Evolutionary conservation across 1,140 invertebrate species (phyloP), one percentile per base, ranked within the genome.

Genomic region (Drosophila azteca): DNA sequence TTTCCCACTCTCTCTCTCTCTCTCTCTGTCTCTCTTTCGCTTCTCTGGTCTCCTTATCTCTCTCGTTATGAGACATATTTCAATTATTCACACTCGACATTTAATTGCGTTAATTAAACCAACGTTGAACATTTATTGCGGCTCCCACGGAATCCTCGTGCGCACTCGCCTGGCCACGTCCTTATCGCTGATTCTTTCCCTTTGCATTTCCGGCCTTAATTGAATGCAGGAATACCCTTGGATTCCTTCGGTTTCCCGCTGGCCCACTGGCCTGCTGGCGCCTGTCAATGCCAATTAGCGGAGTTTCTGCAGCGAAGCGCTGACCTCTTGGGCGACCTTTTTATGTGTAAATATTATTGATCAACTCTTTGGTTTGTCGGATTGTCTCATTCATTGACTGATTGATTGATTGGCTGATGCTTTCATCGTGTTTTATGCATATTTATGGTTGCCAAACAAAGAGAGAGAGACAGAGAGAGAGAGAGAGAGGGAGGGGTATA

Each of bases 101-200:
- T 75, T 75, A 75, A 75, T 75, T 75, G 71, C 62, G 44, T 75
- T 75, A 75, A 75, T 75, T 75, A 75, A 75, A 74, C 31, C 71
- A 75, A 53, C 53, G 71, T 59, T 75, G 61, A 59, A 75, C 71
- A 75, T 75, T 75, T 75, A 75, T 75, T 75, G 59, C 71, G 43
- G 68, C 39, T 44, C 24, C 35, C 45, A 43, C 46, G 4, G 24
- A 26, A 35, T 39, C 35, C 24, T 11, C 35, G 11, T 39, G 35
- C 35, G 11, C 41, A 11, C 20, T 54, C 54, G 41, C 6, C 45
- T 41, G 45, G 7, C 35, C 61, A 49, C 53, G 71, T 75, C 71
- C 71, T 75, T 75, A 75, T 75, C 71, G 53, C 45, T 31, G 41
- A 55, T 51, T 55, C 51, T 29, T 55, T 63, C 44, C 50, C 17